A percentile compares a stretch with the other conserved stretches of the same genome.
Evolutionary conservation across 2,113 vertebrate genomes (phyloP).

Genomic region (Thermophis baileyi): DNA sequence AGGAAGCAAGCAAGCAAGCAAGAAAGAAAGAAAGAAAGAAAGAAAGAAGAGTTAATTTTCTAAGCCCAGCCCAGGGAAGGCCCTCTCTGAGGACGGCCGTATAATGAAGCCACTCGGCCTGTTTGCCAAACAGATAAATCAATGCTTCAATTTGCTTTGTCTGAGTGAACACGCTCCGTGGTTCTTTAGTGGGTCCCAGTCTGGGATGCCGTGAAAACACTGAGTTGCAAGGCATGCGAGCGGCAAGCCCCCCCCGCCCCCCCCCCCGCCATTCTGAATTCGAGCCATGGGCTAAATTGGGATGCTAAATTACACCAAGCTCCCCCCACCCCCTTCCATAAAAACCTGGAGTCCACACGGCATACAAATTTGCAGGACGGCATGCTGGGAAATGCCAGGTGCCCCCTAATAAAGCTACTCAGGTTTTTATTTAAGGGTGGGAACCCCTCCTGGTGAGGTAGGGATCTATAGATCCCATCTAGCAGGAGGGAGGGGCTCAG

Average conservation of each 20-base stretch:
- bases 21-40: not conserved
- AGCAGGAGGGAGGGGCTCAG: not conserved
- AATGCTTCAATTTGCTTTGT: conserved; percentile 72
- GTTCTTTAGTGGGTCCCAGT: conserved; percentile 66
- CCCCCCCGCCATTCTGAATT: not conserved
- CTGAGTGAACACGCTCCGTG: conserved; percentile 29
- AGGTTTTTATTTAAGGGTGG: too few species aligned
- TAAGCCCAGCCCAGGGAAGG: conserved; percentile 37
- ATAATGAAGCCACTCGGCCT: conserved; percentile 58
- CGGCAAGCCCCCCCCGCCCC: rapidly evolving
- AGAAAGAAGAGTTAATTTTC: conserved; percentile 55
- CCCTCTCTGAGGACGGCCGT: conserved; percentile 46
- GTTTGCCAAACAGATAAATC: conserved; percentile 76
- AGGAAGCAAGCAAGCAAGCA: too few species aligned
- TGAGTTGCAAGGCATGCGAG: not conserved
- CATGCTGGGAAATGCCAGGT: too few species aligned
- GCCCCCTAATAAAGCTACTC: too few species aligned
- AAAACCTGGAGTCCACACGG: not conserved
- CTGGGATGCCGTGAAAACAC: not conserved
- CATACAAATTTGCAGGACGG: not conserved
- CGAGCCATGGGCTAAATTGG: not conserved
- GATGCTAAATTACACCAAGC: not conserved
- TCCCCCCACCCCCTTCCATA: not conserved
- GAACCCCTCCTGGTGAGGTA: too few species aligned
- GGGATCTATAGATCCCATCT: too few species aligned